A percentile compares a stretch with the other conserved stretches of the same genome.
Evolutionary conservation across 1,140 invertebrate genomes (phyloP).

Genomic region (Pemphigus obesinymphae): DNA sequence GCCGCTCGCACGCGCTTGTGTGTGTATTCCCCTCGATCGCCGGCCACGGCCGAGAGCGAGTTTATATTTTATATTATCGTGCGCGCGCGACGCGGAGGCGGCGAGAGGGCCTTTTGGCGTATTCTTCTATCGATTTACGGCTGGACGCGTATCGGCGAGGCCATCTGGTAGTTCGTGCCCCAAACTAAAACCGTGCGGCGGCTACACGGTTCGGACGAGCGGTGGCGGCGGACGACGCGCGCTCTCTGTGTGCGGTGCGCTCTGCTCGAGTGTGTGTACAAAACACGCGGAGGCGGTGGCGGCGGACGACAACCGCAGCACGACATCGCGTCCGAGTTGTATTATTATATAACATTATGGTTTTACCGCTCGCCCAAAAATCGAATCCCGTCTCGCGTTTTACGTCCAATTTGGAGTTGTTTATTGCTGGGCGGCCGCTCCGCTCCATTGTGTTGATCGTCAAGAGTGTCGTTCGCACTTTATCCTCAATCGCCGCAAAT

Average conservation of each 20-base stretch:
- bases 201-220: neutral
- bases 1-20: neutral
- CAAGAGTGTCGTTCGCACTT: too few relatives aligned
- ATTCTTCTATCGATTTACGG: neutral
- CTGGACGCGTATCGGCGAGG: constrained; percentile 9
- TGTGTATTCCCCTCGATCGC: neutral
- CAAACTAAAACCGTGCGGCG: neutral
- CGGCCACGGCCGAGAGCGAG: neutral
- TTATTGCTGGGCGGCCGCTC: too few relatives aligned
- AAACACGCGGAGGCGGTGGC: too few relatives aligned
- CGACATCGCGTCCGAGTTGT: too few relatives aligned
- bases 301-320: too few relatives aligned
- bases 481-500: too few relatives aligned
- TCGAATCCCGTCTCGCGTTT: too few relatives aligned
- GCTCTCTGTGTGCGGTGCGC: neutral
- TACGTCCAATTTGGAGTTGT: too few relatives aligned
- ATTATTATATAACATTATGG: too few relatives aligned
- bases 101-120: neutral
- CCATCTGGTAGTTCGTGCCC: neutral
- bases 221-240: neutral
- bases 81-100: neutral
- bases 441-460: too few relatives aligned
- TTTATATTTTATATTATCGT: neutral
- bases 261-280: neutral
- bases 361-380: too few relatives aligned